These are phyloP conservation scores for Graphium colonna DNA, from an alignment of 2,888 invertebrate species.

Conservation along the genomic window DNA sequence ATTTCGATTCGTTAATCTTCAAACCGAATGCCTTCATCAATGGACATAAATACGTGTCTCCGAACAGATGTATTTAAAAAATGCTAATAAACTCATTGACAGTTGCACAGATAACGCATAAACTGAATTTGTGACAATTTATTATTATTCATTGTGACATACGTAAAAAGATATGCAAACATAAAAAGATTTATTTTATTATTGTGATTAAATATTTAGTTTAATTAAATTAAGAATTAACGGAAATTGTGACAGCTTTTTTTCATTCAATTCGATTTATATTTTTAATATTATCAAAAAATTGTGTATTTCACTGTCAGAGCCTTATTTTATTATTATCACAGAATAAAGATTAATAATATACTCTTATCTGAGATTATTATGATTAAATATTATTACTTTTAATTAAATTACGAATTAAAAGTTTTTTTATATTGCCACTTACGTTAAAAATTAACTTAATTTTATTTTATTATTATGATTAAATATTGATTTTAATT, in stretches of 20 bases:
- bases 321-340: no score
- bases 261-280: neutral
- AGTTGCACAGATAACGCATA: neutral
- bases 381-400: no score
- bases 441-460: neutral
- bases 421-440: neutral
- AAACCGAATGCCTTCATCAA: slow-evolving; percentile 21
- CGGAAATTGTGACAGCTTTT: no score
- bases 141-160: neutral
- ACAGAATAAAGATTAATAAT: no score
- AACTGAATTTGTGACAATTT: no score
- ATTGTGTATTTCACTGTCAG: neutral
- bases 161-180: no score
- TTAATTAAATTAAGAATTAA: neutral
- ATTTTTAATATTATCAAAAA: neutral
- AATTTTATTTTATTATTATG: neutral
- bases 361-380: no score
- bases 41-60: neutral
- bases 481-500: neutral
- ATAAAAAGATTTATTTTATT: neutral
- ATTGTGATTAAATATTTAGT: no score
- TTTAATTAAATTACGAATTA: no score
- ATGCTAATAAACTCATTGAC: neutral
- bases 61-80: slow-evolving; percentile 28
- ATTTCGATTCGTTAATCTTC: slow-evolving; percentile 52